These are phyloP conservation scores for Nomada fucata DNA, from an alignment of 2,888 invertebrate species.

Conservation along the genomic window DNA sequence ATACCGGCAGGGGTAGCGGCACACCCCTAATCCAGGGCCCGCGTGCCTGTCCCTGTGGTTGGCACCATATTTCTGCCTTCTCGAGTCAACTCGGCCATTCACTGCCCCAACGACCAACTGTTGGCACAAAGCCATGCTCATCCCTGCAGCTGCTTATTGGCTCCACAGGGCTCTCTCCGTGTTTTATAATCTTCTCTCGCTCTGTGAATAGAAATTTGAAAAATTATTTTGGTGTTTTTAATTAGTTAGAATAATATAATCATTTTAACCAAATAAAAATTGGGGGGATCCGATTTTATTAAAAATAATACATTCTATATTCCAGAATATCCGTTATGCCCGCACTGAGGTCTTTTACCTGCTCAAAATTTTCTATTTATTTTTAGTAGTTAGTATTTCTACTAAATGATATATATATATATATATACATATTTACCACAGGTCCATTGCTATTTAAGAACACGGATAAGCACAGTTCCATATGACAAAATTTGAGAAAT, in stretches of 20 bases:
- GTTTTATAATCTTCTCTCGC: conserved; percentile 84
- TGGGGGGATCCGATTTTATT: not conserved
- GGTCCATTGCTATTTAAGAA: conserved; percentile 74
- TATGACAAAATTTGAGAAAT: conserved; percentile 70
- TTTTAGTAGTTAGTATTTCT: not conserved
- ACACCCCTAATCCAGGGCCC: conserved; percentile 88
- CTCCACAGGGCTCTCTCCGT: conserved; percentile 85
- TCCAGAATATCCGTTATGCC: not conserved
- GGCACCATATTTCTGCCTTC: conserved; percentile 86
- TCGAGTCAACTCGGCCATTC: conserved; percentile 99
- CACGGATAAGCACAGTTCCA: conserved; percentile 66
- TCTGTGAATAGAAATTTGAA: conserved; percentile 69
- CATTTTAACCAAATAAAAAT: too few relatives aligned
- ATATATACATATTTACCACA: conserved; percentile 54
- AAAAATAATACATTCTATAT: not conserved
- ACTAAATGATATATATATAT: not conserved
- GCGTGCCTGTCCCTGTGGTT: conserved; percentile 83
- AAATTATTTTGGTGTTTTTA: not conserved
- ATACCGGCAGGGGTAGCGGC: conserved; percentile 91
- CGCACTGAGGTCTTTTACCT: too few relatives aligned
- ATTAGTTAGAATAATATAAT: not conserved
- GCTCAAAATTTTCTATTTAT: not conserved
- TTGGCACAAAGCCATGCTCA: conserved; percentile 88
- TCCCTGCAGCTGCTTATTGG: conserved; percentile 85
- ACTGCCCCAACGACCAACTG: conserved; percentile 95